These are phyloP conservation scores for Hyla sarda DNA, from an alignment of 2,113 vertebrate species.

Conservation along the genomic window DNA sequence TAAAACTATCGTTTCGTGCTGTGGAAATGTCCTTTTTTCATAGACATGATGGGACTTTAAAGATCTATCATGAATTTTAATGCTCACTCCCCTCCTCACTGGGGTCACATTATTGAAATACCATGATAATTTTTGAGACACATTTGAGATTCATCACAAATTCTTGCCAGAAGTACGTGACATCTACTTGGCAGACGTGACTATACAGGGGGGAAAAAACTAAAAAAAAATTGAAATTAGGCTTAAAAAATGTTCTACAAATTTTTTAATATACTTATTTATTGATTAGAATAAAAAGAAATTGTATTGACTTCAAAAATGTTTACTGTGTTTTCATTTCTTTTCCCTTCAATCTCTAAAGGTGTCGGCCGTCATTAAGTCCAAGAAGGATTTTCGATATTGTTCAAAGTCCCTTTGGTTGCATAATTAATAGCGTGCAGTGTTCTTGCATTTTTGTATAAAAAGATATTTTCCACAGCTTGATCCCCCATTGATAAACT, in stretches of 20 bases:
- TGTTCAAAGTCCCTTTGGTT: conserved; percentile 33
- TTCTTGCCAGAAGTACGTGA: neutral
- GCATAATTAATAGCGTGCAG: conserved; percentile 47
- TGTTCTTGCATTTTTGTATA: conserved; percentile 7
- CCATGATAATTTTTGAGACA: conserved; percentile 21
- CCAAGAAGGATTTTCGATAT: conserved; percentile 26
- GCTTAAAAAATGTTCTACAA: neutral
- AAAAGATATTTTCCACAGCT: conserved; percentile 10
- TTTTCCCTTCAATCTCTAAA: neutral
- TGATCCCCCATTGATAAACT: conserved; percentile 43
- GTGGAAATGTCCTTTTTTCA: neutral
- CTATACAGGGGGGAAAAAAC: neutral
- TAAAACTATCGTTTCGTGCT: neutral
- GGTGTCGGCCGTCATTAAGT: conserved; percentile 8
- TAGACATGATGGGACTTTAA: neutral
- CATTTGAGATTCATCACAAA: conserved; percentile 14
- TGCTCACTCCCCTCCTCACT: neutral
- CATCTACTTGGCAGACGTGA: neutral
- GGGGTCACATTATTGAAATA: conserved; percentile 6
- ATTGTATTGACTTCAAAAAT: neutral
- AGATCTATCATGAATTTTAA: conserved; percentile 16
- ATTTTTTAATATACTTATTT: neutral
- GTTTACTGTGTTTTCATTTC: neutral
- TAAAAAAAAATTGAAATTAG: neutral
- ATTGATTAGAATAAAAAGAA: neutral